Evolutionary conservation across 2,888 invertebrate genomes (phyloP).

Genomic region (Eulithis prunata): DNA sequence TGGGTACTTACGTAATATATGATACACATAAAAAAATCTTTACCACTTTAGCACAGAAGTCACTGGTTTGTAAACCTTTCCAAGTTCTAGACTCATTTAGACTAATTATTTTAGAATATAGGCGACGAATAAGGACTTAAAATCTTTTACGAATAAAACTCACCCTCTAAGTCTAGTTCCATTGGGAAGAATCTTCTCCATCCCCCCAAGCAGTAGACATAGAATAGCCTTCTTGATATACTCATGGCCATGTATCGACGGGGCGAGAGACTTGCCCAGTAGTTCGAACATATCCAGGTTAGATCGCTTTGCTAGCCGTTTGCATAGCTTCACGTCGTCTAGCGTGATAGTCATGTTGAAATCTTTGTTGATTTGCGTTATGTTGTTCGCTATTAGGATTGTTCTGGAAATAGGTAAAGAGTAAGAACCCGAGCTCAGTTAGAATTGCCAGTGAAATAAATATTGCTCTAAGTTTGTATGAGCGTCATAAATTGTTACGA

Average conservation of each 20-base stretch:
- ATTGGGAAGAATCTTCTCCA: constrained; percentile 96
- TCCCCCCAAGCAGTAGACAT: constrained; percentile 96
- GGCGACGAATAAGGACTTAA: too few relatives aligned
- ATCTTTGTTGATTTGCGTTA: constrained; percentile 95
- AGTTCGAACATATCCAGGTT: constrained; percentile 93
- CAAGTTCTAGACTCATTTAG: too few relatives aligned
- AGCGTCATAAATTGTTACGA: too few relatives aligned
- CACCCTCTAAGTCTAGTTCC: constrained; percentile 95
- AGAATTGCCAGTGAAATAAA: too few relatives aligned
- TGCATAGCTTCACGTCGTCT: constrained; percentile 95
- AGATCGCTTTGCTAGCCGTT: constrained; percentile 89
- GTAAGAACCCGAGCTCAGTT: too few relatives aligned
- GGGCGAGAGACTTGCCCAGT: constrained; percentile 96
- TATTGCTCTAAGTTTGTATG: too few relatives aligned
- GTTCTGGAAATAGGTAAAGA: constrained; percentile 85
- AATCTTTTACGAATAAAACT: constrained; percentile 38
- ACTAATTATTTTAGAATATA: too few relatives aligned
- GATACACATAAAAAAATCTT: too few relatives aligned
- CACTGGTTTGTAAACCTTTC: too few relatives aligned
- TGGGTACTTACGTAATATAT: too few relatives aligned
- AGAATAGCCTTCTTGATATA: constrained; percentile 98
- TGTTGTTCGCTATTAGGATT: constrained; percentile 96
- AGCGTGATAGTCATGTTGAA: constrained; percentile 89
- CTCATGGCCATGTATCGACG: constrained; percentile 98
- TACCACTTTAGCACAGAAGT: too few relatives aligned